Evolutionary conservation across 2,888 invertebrate genomes (phyloP).

Genomic region (Dicycla oo): DNA sequence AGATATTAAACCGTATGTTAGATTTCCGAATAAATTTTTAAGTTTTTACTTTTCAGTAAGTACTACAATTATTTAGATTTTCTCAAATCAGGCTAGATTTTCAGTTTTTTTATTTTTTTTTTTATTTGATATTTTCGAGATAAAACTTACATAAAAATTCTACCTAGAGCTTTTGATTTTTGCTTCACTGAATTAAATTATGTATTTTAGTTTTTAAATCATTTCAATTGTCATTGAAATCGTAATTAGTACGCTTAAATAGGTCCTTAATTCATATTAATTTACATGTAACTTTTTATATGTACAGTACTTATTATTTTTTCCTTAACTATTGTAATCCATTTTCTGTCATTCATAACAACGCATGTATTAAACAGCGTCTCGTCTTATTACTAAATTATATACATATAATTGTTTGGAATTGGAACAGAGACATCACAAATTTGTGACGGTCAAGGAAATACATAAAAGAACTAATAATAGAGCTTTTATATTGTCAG

Average conservation of each 20-base stretch:
- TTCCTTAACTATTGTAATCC: constrained; percentile 26
- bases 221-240: not conserved
- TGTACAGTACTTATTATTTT: constrained; percentile 32
- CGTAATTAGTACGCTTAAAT: not conserved
- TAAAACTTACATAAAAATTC: not conserved
- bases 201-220: not conserved
- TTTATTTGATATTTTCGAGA: not conserved
- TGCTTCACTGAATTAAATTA: constrained; percentile 3
- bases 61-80: not conserved
- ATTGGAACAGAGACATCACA: not conserved
- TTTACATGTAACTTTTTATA: constrained; percentile 4
- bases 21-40: not conserved
- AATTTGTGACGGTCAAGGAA: not conserved
- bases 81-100: too few species aligned
- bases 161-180: not conserved
- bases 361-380: constrained; percentile 15
- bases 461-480: not conserved
- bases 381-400: constrained; percentile 6
- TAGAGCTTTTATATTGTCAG: not conserved
- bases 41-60: not conserved
- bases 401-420: not conserved
- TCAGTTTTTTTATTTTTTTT: too few species aligned
- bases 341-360: constrained; percentile 23
- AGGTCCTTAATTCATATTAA: too few species aligned
- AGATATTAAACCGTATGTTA: not conserved